A percentile compares a stretch with the other conserved stretches of the same genome.
These are phyloP conservation scores for Perca fluviatilis DNA, from an alignment of 2,113 vertebrate species.

Conservation along the genomic window DNA sequence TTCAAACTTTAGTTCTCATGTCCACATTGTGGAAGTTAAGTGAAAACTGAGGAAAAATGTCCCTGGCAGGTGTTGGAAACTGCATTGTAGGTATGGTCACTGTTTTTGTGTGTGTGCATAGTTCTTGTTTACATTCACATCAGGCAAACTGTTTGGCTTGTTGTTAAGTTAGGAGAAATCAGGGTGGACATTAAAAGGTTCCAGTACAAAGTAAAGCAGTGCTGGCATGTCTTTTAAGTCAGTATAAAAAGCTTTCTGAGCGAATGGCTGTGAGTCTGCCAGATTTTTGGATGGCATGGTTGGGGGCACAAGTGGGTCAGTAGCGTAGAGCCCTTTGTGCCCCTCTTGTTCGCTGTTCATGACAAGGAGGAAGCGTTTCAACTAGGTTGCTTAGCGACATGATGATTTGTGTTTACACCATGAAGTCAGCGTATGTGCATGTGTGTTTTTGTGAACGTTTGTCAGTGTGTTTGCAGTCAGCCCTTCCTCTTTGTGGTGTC, in stretches of 20 bases:
- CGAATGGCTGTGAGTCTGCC: constrained; percentile 24
- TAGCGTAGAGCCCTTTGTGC: not conserved
- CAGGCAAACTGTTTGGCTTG: not conserved
- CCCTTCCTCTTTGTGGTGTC: constrained; percentile 36
- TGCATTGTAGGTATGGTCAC: not conserved
- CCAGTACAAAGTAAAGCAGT: not conserved
- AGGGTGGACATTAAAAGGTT: not conserved
- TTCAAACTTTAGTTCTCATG: not conserved
- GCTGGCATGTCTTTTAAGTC: constrained; percentile 23
- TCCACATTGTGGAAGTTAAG: not conserved
- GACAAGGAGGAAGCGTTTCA: constrained; percentile 24
- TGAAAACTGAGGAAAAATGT: constrained; percentile 27
- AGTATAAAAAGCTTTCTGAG: constrained; percentile 45
- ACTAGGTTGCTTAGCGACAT: constrained; percentile 67
- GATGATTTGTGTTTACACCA: constrained; percentile 69
- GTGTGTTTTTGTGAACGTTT: not conserved
- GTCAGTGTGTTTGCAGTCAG: constrained; percentile 8
- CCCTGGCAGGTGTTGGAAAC: constrained; percentile 7
- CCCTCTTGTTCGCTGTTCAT: not conserved
- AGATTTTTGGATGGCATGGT: constrained; percentile 52
- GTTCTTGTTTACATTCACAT: not conserved
- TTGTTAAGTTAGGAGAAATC: not conserved
- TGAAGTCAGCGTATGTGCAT: constrained; percentile 15
- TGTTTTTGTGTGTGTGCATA: not conserved
- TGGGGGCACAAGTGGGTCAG: constrained; percentile 67